phyloP scores from a whole-genome alignment of 1,140 invertebrate genomes.

The Tetranychus urticae region DNA sequence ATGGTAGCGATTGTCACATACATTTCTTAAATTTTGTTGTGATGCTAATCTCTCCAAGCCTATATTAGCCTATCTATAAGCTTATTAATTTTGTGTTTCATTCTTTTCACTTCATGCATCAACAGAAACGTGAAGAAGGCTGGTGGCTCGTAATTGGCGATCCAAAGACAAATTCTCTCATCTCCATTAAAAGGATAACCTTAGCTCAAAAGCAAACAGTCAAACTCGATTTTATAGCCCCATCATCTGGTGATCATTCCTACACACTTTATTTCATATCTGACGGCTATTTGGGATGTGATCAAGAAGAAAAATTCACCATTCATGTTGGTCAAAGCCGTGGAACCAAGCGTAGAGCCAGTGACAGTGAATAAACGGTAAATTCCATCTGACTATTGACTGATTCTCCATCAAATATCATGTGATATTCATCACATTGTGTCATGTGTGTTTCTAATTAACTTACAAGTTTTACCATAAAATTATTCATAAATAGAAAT shows the following conservation, averaged over 20 bases:
- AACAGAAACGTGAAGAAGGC: slow-evolving; percentile 85
- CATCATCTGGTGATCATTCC: slow-evolving; percentile 45
- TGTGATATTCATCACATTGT: no score
- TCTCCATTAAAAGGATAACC: slow-evolving; percentile 86
- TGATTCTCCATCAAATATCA: no score
- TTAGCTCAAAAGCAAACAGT: slow-evolving; percentile 23
- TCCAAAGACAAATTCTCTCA: slow-evolving; percentile 68
- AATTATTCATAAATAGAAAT: no score
- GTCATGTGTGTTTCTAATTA: no score
- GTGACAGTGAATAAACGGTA: not conserved
- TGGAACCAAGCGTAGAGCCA: not conserved
- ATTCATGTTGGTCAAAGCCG: slow-evolving; percentile 35
- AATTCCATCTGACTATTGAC: no score
- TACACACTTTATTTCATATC: slow-evolving; percentile 98
- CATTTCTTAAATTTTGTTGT: no score
- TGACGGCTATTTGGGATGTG: slow-evolving; percentile 91
- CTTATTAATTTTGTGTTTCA: not conserved
- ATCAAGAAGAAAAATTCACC: slow-evolving; percentile 78
- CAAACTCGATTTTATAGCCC: slow-evolving; percentile 88
- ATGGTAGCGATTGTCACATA: not conserved
- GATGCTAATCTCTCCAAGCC: not conserved
- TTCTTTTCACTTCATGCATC: slow-evolving; percentile 5
- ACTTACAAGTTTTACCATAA: no score
- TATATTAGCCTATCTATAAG: not conserved
- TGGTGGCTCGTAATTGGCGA: slow-evolving; percentile 99